These are phyloP conservation scores for Troides helena DNA, from an alignment of 2,888 invertebrate species.

Conservation along the genomic window DNA sequence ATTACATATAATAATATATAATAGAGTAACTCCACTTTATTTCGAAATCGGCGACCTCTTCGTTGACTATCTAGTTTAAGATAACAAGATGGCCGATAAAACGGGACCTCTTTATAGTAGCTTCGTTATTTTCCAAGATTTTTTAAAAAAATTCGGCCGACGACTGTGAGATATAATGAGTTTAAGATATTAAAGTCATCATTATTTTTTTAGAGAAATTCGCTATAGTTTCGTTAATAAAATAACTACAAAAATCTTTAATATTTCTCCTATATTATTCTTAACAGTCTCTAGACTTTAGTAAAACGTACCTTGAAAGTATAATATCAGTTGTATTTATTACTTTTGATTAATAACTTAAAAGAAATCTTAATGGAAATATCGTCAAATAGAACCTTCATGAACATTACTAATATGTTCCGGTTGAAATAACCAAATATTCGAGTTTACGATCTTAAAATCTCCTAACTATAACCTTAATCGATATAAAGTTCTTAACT, in stretches of 20 bases:
- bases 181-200: neutral
- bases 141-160: neutral
- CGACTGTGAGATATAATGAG: neutral
- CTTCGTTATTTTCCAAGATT: constrained; percentile 14
- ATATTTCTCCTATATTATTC: too few species aligned
- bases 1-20: neutral
- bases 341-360: too few species aligned
- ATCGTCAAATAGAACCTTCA: too few species aligned
- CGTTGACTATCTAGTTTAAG: constrained; percentile 13
- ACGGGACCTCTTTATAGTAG: neutral
- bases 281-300: too few species aligned
- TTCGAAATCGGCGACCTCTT: constrained; percentile 11
- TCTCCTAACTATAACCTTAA: too few species aligned
- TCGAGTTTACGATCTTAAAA: too few species aligned
- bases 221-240: neutral
- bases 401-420: too few species aligned
- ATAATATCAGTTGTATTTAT: too few species aligned
- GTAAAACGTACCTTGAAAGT: too few species aligned
- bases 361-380: too few species aligned
- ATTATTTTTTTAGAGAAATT: neutral
- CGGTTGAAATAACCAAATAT: too few species aligned
- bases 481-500: too few species aligned
- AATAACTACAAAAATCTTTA: neutral
- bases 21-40: constrained; percentile 4
- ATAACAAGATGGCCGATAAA: constrained; percentile 16